phyloP scores from a whole-genome alignment of 2,888 invertebrate genomes.

The Drosophila birchii region DNA sequence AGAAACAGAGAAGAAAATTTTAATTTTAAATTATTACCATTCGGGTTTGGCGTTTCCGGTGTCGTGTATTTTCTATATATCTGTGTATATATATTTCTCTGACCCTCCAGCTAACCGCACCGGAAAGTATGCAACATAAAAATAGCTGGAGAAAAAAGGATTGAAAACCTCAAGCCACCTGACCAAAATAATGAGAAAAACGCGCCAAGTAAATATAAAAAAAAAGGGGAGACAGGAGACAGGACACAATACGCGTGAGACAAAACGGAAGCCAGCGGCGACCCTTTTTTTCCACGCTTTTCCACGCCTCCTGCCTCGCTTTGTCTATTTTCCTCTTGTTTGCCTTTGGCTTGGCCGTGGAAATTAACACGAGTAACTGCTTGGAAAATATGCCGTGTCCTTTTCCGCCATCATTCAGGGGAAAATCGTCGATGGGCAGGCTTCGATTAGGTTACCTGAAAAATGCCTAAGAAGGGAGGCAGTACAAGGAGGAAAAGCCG shows the following conservation, averaged over 20 bases:
- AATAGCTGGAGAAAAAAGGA: slow-evolving; percentile 32
- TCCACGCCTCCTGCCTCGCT: neutral
- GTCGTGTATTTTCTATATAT: neutral
- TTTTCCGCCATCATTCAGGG: slow-evolving; percentile 31
- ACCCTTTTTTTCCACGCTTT: slow-evolving; percentile 40
- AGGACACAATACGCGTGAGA: slow-evolving; percentile 43
- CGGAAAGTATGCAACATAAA: slow-evolving; percentile 56
- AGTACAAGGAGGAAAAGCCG: neutral
- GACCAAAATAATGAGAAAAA: slow-evolving; percentile 60
- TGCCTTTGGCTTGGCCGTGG: slow-evolving; percentile 24
- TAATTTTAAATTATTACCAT: slow-evolving; percentile 75
- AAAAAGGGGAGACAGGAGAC: neutral
- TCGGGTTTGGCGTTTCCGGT: slow-evolving; percentile 24
- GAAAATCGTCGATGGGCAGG: slow-evolving; percentile 2
- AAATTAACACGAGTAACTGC: slow-evolving; percentile 75
- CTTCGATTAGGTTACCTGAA: slow-evolving; percentile 12
- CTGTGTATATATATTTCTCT: slow-evolving; percentile 22
- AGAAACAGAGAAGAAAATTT: slow-evolving; percentile 54
- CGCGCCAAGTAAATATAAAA: slow-evolving; percentile 56
- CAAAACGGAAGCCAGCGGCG: slow-evolving; percentile 53
- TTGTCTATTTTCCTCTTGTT: slow-evolving; percentile 42
- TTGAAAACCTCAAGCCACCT: slow-evolving; percentile 51
- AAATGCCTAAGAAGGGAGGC: neutral
- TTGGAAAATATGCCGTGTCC: slow-evolving; percentile 75
- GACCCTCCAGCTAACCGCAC: slow-evolving; percentile 35